Percentiles rank a stretch among this genome's conserved stretches.
Evolutionary conservation across 2,113 vertebrate genomes (phyloP).

Genomic region (Mesitornis unicolor): DNA sequence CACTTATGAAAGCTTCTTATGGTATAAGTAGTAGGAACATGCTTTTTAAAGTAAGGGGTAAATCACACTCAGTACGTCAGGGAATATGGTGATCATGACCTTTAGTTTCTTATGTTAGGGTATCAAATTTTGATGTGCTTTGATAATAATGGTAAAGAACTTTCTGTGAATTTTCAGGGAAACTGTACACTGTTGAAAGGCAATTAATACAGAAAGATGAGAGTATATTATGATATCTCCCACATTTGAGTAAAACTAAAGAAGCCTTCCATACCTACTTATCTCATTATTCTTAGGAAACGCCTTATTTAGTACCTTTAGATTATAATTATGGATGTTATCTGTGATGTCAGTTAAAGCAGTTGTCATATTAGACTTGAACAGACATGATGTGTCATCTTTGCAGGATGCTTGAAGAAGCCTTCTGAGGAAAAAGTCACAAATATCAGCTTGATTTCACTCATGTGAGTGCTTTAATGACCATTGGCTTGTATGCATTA

Average conservation of each 20-base stretch:
- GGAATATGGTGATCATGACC: neutral
- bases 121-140: neutral
- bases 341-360: neutral
- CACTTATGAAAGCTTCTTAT: neutral
- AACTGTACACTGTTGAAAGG: neutral
- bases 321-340: neutral
- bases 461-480: neutral
- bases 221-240: neutral
- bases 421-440: neutral
- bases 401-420: neutral
- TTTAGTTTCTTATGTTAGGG: neutral
- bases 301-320: neutral
- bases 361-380: neutral
- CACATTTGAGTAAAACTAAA: neutral
- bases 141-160: neutral
- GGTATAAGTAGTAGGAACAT: neutral
- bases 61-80: neutral
- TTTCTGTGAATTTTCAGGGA: neutral
- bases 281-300: neutral
- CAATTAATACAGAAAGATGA: neutral
- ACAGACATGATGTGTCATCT: neutral
- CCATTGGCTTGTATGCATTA: neutral
- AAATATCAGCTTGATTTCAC: neutral
- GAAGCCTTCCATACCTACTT: neutral
- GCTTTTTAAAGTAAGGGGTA: neutral